Conservation (phyloP, 2,888 invertebrate genomes). For the Drosophila paramelanica region DNA sequence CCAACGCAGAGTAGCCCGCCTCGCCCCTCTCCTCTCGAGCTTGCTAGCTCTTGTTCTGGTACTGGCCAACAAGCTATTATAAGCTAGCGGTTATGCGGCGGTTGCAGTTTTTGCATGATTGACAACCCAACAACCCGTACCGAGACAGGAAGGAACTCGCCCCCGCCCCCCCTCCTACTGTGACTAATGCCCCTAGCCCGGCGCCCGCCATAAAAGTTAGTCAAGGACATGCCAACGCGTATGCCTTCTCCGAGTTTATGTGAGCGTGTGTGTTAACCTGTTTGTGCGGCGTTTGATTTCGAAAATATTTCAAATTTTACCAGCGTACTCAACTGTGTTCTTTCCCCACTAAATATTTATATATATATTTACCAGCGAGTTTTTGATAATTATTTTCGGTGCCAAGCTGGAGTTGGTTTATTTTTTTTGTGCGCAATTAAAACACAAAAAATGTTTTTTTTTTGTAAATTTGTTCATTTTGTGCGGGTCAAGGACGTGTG, state of each 20-base stretch:
- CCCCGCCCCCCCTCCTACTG: neutral
- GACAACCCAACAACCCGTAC: conserved; percentile 70
- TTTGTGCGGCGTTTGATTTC: conserved; percentile 12
- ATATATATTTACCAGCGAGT: conserved; percentile 36
- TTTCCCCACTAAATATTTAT: conserved; percentile 42
- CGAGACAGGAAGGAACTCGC: conserved; percentile 45
- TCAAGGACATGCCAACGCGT: conserved; percentile 69
- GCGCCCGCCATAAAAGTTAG: conserved; percentile 48
- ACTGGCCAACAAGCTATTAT: conserved; percentile 65
- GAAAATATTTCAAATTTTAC: conserved; percentile 46
- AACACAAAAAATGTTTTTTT: no score
- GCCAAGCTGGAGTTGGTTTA: conserved; percentile 26
- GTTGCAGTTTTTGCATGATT: conserved; percentile 80
- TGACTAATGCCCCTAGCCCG: conserved; percentile 5
- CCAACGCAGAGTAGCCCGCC: conserved; percentile 26
- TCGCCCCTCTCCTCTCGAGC: conserved; percentile 3
- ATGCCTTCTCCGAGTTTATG: conserved; percentile 24
- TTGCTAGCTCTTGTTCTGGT: conserved; percentile 12
- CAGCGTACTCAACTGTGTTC: conserved; percentile 14
- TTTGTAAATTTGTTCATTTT: neutral
- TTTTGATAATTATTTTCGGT: conserved; percentile 60
- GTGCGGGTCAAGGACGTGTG: conserved; percentile 16
- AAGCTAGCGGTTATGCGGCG: conserved; percentile 73
- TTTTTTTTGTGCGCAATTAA: conserved; percentile 34
- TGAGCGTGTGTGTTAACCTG: conserved; percentile 23